phyloP scores from a whole-genome alignment of 2,113 vertebrate genomes.

The Malurus alboscapulatus region DNA sequence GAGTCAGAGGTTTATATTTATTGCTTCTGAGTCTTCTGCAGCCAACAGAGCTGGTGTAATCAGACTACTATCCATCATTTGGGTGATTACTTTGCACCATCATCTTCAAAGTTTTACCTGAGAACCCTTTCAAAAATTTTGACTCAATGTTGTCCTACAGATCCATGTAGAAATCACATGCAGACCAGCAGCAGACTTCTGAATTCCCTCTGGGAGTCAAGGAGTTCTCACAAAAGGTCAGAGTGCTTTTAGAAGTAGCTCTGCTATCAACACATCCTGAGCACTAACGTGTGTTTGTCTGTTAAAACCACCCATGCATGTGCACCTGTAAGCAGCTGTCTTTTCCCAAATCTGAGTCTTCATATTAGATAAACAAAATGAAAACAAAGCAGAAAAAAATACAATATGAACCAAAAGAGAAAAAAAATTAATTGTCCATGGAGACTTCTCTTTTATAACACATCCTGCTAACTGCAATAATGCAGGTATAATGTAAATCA shows the following conservation, averaged over 20 bases:
- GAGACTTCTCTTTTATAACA: not conserved
- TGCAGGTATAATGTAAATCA: not conserved
- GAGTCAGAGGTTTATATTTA: not conserved
- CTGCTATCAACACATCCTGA: not conserved
- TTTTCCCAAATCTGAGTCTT: not conserved
- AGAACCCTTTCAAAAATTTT: not conserved
- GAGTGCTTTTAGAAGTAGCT: not conserved
- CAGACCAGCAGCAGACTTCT: not conserved
- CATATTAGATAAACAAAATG: not conserved
- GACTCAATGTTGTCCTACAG: not conserved
- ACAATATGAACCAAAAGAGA: not conserved
- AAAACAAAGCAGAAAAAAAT: not conserved
- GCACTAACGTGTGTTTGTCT: fast-evolving
- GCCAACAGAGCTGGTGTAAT: fast-evolving
- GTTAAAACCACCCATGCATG: not conserved
- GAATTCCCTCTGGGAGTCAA: not conserved
- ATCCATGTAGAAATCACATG: fast-evolving
- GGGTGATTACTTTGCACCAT: not conserved
- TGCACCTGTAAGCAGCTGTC: not conserved
- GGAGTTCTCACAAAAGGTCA: not conserved
- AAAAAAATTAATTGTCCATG: not conserved
- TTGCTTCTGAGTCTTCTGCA: not conserved
- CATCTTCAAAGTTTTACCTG: not conserved
- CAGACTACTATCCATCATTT: not conserved
- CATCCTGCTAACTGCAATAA: not conserved